A percentile compares a stretch with the other conserved stretches of the same genome.
These are phyloP conservation scores for Lymantria dispar DNA, from an alignment of 2,888 invertebrate genomes.

Conservation along the genomic window DNA sequence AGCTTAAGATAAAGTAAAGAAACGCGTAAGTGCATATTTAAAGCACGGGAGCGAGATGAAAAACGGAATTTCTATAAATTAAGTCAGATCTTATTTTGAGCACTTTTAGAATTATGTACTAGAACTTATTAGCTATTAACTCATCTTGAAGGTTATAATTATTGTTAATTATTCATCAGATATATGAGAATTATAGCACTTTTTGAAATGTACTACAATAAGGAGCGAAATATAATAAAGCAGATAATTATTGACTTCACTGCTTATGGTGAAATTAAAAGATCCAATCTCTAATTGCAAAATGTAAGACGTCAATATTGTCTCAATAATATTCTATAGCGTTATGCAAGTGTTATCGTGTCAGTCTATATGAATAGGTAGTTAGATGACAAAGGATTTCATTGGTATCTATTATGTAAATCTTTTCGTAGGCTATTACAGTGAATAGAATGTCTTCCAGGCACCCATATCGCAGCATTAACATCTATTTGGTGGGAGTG, in stretches of 20 bases:
- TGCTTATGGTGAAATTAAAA: conserved; percentile 1
- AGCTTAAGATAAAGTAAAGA: no score
- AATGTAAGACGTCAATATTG: conserved; percentile 23
- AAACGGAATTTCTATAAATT: no score
- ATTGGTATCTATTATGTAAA: conserved; percentile 65
- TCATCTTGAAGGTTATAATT: no score
- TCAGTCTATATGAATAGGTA: conserved; percentile 56
- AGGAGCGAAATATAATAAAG: no score
- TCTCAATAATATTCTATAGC: conserved; percentile 36
- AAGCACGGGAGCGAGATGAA: no score
- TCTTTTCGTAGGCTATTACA: conserved; percentile 48
- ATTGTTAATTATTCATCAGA: no score
- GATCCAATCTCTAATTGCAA: conserved; percentile 13
- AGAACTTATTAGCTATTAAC: no score
- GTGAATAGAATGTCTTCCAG: conserved; percentile 55
- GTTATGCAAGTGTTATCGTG: conserved; percentile 51
- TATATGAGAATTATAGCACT: no score
- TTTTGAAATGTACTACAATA: no score
- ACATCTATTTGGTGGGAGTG: conserved; percentile 57
- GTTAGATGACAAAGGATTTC: conserved; percentile 72
- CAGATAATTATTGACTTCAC: neutral
- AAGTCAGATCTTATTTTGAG: no score
- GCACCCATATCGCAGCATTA: conserved; percentile 50
- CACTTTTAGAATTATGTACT: no score
- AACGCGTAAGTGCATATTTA: no score